phyloP scores from a whole-genome alignment of 1,140 invertebrate genomes.

The Rhizoglyphus robini region DNA sequence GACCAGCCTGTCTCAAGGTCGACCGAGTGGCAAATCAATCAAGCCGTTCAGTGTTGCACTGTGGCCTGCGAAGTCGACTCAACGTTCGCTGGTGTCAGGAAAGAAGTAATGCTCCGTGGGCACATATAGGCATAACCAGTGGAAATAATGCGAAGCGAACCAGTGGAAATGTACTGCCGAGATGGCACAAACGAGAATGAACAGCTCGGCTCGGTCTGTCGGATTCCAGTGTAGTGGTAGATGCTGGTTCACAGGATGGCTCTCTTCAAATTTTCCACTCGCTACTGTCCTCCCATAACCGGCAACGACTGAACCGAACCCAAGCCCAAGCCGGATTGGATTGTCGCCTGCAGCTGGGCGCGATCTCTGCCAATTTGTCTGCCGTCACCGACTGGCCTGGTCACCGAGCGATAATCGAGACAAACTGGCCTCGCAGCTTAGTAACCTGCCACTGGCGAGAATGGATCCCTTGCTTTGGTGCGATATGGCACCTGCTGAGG shows the following conservation, averaged over 20 bases:
- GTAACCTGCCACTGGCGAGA: too few relatives aligned
- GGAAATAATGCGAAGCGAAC: not conserved
- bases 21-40: not conserved
- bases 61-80: not conserved
- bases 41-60: not conserved
- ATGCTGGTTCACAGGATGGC: not conserved
- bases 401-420: too few relatives aligned
- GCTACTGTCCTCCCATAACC: not conserved
- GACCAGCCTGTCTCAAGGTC: slow-evolving; percentile 10
- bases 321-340: too few relatives aligned
- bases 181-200: not conserved
- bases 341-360: too few relatives aligned
- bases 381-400: too few relatives aligned
- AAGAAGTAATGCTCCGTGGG: not conserved
- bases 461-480: too few relatives aligned
- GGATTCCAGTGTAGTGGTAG: not conserved
- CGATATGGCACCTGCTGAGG: too few relatives aligned
- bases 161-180: not conserved
- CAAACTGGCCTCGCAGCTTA: too few relatives aligned
- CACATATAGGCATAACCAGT: not conserved
- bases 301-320: too few relatives aligned
- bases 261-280: not conserved
- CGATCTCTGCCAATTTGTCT: too few relatives aligned
- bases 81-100: not conserved
- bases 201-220: not conserved